Percentiles rank a stretch among this genome's conserved stretches.
These are phyloP conservation scores for Falco punctatus DNA, from an alignment of 2,113 vertebrate species.

Conservation along the genomic window DNA sequence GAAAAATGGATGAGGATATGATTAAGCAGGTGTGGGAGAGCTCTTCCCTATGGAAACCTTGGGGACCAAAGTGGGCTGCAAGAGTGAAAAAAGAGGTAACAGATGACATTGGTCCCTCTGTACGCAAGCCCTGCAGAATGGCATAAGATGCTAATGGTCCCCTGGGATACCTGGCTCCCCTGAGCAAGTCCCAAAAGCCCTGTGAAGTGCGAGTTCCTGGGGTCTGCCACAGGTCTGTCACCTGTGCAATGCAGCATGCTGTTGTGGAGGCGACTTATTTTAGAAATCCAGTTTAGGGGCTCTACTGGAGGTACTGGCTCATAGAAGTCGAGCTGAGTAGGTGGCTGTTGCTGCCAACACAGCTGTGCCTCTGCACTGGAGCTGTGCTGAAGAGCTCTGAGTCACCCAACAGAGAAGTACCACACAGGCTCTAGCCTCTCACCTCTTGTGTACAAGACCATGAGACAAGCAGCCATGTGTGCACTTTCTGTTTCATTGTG, in stretches of 20 bases:
- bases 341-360: neutral
- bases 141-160: neutral
- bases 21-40: neutral
- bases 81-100: neutral
- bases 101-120: neutral
- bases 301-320: neutral
- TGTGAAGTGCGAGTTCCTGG: rapidly evolving
- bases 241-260: neutral
- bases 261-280: neutral
- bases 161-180: neutral
- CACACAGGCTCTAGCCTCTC: neutral
- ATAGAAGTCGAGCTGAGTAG: neutral
- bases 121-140: neutral
- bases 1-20: neutral
- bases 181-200: neutral
- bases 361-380: neutral
- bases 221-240: neutral
- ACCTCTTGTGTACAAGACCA: no score
- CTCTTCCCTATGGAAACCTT: neutral
- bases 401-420: neutral
- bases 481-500: neutral
- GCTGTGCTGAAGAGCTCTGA: neutral
- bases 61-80: neutral
- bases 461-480: neutral
- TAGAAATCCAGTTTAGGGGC: neutral